A percentile compares a stretch with the other conserved stretches of the same genome.
phyloP scores from a whole-genome alignment of 1,140 invertebrate genomes.

The Drosophila kikkawai region DNA sequence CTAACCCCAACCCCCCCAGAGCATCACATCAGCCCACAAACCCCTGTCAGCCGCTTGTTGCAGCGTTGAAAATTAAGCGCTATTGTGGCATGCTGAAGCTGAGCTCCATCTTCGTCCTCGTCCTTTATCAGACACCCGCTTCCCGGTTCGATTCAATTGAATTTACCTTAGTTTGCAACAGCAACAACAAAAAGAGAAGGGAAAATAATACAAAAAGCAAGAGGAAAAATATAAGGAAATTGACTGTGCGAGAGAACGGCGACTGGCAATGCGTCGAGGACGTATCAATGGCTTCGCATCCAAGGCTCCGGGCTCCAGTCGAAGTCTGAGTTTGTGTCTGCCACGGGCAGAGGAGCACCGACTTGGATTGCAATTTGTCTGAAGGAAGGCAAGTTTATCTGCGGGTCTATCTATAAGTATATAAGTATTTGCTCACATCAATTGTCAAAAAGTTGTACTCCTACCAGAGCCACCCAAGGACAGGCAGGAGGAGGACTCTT shows the following conservation, averaged over 20 bases:
- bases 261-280: constrained; percentile 26
- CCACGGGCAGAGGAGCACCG: constrained; percentile 22
- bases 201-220: constrained; percentile 35
- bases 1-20: constrained; percentile 1
- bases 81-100: constrained; percentile 63
- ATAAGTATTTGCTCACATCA: constrained; percentile 78
- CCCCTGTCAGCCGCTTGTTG: constrained; percentile 45
- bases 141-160: constrained; percentile 64
- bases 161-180: constrained; percentile 74
- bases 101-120: constrained; percentile 25
- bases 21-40: constrained; percentile 7
- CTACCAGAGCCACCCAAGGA: not conserved
- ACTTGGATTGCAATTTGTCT: constrained; percentile 72
- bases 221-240: constrained; percentile 59
- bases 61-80: constrained; percentile 75
- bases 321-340: constrained; percentile 35
- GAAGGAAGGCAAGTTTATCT: constrained; percentile 47
- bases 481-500: constrained; percentile 10
- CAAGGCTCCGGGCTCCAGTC: not conserved
- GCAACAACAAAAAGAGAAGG: constrained; percentile 7
- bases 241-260: constrained; percentile 50
- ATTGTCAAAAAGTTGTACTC: constrained; percentile 74
- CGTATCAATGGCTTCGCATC: constrained; percentile 51
- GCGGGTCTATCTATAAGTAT: constrained; percentile 66
- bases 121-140: constrained; percentile 19